Evolutionary conservation across 30 jellyfish, hydroid and myxozoan genomes (phyloP).

Genomic region (Rhopilema esculentum): DNA sequence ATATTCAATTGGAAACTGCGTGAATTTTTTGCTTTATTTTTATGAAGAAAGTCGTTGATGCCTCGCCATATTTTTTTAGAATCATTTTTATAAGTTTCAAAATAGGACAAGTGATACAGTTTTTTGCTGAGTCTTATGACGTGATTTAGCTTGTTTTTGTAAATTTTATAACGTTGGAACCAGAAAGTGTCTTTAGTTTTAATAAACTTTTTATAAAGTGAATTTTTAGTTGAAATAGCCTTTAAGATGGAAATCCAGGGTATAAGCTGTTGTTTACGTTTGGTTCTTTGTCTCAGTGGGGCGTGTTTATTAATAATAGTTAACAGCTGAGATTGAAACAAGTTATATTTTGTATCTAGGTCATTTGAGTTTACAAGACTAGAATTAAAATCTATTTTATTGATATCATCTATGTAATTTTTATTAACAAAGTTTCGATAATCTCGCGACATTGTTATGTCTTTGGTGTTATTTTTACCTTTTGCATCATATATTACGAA

Average conservation of each 20-base stretch:
- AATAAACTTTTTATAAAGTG: background rate
- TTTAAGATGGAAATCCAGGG: constrained; percentile 15
- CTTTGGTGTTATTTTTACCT: background rate
- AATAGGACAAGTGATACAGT: background rate
- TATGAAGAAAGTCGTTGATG: background rate
- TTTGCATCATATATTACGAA: background rate
- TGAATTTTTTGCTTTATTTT: background rate
- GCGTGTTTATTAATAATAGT: constrained; percentile 6
- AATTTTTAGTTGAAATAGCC: constrained; percentile 2
- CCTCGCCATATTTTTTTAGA: constrained; percentile 23
- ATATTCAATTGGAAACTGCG: background rate
- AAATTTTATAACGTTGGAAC: background rate
- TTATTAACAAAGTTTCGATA: background rate
- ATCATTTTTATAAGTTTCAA: background rate
- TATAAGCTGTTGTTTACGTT: background rate
- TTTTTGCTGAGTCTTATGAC: background rate
- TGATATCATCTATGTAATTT: background rate
- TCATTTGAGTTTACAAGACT: background rate
- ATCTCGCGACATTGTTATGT: background rate
- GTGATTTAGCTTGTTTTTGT: constrained; percentile 5
- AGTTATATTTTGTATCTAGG: background rate
- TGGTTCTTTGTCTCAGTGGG: constrained; percentile 1
- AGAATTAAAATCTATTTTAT: background rate
- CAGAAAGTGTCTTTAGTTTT: constrained; percentile 3
- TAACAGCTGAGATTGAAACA: constrained; percentile 1